Conservation (phyloP, 2,888 invertebrate genomes). For the Caenorhabditis auriculariae region DNA sequence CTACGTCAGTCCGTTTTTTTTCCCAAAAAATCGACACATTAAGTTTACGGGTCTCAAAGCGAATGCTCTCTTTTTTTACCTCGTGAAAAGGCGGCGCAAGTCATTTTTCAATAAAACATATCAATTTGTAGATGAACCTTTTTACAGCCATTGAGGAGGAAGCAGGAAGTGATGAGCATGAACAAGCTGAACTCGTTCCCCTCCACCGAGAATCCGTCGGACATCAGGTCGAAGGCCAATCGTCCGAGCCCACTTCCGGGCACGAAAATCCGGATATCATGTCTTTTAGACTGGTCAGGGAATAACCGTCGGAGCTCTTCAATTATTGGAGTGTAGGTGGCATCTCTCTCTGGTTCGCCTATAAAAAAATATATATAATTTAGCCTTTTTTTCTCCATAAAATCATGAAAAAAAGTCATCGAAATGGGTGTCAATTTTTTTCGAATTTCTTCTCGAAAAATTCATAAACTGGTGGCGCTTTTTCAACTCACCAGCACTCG, state of each 20-base stretch:
- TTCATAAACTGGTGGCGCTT: too few species aligned
- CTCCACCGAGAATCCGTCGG: constrained; percentile 84
- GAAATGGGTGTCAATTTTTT: too few species aligned
- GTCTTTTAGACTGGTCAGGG: constrained; percentile 55
- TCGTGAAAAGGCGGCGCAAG: too few species aligned
- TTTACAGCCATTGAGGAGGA: constrained; percentile 81
- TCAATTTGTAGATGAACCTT: too few species aligned
- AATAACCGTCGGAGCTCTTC: constrained; percentile 78
- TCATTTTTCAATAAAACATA: background rate
- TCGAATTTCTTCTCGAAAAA: too few species aligned
- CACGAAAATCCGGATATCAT: constrained; percentile 77
- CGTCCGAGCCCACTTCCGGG: constrained; percentile 93
- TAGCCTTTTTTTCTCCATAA: too few species aligned
- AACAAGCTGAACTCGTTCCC: constrained; percentile 97
- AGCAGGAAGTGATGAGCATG: constrained; percentile 95
- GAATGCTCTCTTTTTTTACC: too few species aligned
- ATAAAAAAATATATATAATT: background rate
- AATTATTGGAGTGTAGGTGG: constrained; percentile 85
- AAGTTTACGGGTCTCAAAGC: too few species aligned
- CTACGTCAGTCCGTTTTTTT: too few species aligned
- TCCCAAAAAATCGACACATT: too few species aligned
- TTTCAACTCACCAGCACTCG: constrained; percentile 69
- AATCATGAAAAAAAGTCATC: too few species aligned
- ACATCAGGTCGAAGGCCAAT: constrained; percentile 88
- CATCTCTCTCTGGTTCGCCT: constrained; percentile 47